Conservation (phyloP, 92 coral and sea anemone genomes). For the Anthopleura xanthogrammica region DNA sequence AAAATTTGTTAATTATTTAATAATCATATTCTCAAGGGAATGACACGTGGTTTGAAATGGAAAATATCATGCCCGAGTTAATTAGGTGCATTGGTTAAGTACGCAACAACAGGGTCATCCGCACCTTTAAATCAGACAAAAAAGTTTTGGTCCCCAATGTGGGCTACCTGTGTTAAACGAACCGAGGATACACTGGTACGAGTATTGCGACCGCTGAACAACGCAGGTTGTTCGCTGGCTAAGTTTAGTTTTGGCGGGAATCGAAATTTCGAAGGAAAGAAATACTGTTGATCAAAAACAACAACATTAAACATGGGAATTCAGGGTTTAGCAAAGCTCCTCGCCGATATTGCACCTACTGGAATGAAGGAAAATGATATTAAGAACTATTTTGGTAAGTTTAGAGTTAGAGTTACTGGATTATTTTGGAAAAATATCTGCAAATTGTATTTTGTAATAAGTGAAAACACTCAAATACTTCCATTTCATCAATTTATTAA, state of each 20-base stretch:
- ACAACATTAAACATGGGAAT: conserved; percentile 71
- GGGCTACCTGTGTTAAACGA: background rate
- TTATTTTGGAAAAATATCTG: background rate
- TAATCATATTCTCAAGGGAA: too few species aligned
- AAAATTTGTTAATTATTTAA: too few species aligned
- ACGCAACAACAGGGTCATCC: too few species aligned
- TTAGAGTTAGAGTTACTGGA: background rate
- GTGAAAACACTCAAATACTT: too few species aligned
- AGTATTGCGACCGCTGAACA: conserved; percentile 2
- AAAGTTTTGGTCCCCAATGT: background rate
- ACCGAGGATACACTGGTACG: background rate
- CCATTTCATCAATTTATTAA: too few species aligned
- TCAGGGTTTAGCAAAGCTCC: conserved; percentile 91
- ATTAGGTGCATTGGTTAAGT: too few species aligned
- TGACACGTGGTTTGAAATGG: too few species aligned
- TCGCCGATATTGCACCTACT: conserved; percentile 94
- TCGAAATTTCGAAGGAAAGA: background rate
- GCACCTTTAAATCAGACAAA: background rate
- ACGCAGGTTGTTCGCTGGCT: background rate
- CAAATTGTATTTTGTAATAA: background rate
- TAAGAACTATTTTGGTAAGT: conserved; percentile 94
- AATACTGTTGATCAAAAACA: background rate
- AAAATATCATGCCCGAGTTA: too few species aligned
- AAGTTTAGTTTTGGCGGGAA: conserved; percentile 35
- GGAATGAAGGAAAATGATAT: conserved; percentile 94